phyloP scores from a whole-genome alignment of 2,888 invertebrate species.

The Diaphora mendica region DNA sequence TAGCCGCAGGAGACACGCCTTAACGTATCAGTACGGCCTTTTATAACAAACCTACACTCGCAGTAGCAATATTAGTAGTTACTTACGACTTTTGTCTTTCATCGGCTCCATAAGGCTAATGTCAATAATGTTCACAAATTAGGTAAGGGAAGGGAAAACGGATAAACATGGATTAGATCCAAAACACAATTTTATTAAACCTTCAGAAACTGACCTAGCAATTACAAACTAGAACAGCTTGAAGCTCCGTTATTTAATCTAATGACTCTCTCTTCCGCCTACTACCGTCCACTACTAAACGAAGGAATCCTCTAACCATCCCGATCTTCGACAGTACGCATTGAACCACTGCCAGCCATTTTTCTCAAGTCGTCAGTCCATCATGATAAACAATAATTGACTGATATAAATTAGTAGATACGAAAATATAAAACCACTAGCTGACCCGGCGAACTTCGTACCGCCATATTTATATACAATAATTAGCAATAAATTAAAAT shows the following conservation, averaged over 20 bases:
- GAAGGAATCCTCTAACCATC: too few species aligned
- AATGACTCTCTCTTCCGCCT: too few species aligned
- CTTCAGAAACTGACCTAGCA: too few species aligned
- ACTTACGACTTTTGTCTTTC: neutral
- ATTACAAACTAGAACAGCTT: neutral
- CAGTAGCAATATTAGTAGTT: neutral
- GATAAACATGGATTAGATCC: conserved; percentile 31
- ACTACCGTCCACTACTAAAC: too few species aligned
- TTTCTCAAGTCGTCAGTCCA: too few species aligned
- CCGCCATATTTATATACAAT: too few species aligned
- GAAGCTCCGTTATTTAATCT: too few species aligned
- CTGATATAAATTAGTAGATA: neutral
- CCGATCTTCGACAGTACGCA: too few species aligned
- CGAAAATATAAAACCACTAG: neutral
- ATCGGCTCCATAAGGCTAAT: conserved; percentile 2
- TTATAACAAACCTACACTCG: neutral
- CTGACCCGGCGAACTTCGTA: too few species aligned
- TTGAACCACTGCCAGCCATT: too few species aligned
- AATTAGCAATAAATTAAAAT: too few species aligned
- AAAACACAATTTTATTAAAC: conserved; percentile 5
- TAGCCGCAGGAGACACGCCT: too few species aligned
- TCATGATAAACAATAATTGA: neutral
- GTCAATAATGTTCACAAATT: conserved; percentile 14
- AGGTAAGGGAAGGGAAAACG: conserved; percentile 24
- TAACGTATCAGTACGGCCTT: neutral